Evolutionary conservation across 1,140 invertebrate genomes (phyloP), one percentile per base, ranked within the genome.

Genomic region (Drosophila subpulchrella): DNA sequence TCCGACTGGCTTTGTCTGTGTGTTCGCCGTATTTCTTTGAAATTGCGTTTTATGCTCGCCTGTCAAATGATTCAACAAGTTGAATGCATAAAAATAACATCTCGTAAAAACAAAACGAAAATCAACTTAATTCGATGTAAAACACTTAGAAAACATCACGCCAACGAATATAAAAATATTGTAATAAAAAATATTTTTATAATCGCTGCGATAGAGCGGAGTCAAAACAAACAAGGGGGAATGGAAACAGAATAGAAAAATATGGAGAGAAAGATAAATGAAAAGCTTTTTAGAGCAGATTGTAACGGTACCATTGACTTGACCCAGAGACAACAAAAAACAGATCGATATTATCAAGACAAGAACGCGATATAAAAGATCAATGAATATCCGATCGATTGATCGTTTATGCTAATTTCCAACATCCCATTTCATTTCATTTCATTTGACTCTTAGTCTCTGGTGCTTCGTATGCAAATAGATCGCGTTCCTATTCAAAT

Each of bases 1-100:
- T 7, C 46, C 12, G n/a, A 6, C 2, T 4, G 3, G 12, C 6
- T 11, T 2, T 15, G n/a, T 8, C 13, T 15, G n/a, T 70, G 47
- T 77, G 76, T 47, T 42, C 42, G 62, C 76, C 66, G 71, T 84
- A 80, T 84, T 68, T 80, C 57, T 76, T 80, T 71, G 47, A 71
- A 71, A 65, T 66, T 4, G 58, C 50, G 65, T 80, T 85, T 77
- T 60, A 80, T 84, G 81, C 77, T 65, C 55, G 56, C 47, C 51
- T 65, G 61, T 80, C 34, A 65, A 78, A 83, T 79, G 60, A 82
- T 79, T 70, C 80, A 83, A 82, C 79, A 82, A 62, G 60, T 62
- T 75, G 53, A 63, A 65, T 56, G 75, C 62, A 63, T 78, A 75
- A 83, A 71, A 83, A 83, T 70, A 83, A 83, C 63, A 82, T 50